Conservation (phyloP, 2,797 vertebrate species). For the Clarias platycephalus region DNA sequence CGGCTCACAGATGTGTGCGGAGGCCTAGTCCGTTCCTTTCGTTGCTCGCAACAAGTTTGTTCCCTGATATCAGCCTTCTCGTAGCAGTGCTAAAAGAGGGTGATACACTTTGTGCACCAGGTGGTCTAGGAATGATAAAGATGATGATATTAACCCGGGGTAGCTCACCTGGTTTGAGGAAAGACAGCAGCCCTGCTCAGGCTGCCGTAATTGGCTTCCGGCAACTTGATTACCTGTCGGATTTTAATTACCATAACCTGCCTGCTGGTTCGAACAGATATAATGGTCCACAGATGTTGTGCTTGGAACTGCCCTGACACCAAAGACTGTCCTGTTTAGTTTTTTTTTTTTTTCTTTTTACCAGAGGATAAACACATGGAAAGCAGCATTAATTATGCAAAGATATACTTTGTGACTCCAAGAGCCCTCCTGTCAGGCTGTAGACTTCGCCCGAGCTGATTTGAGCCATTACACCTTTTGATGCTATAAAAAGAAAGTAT, state of each 20-base stretch:
- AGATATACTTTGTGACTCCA: conserved; percentile 66
- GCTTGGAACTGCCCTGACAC: conserved; percentile 30
- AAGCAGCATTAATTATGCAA: conserved; percentile 63
- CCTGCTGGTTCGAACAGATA: conserved; percentile 45
- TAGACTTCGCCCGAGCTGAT: conserved; percentile 55
- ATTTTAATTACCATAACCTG: conserved; percentile 62
- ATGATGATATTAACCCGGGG: conserved; percentile 23
- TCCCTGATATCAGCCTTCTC: conserved; percentile 27
- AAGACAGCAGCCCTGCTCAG: conserved; percentile 42
- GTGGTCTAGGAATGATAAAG: conserved; percentile 20
- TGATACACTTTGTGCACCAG: conserved; percentile 32
- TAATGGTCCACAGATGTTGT: conserved; percentile 60
- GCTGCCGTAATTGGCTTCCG: conserved; percentile 58
- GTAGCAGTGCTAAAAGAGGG: conserved; percentile 5
- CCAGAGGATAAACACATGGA: conserved; percentile 58
- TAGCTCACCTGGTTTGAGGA: conserved; percentile 24
- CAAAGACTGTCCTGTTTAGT: conserved; percentile 40
- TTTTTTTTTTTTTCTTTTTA: conserved; percentile 16
- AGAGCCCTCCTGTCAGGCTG: conserved; percentile 53
- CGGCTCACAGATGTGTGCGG: conserved; percentile 53
- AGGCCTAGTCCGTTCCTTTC: background rate
- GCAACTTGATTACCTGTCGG: conserved; percentile 60
- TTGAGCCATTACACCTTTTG: conserved; percentile 54
- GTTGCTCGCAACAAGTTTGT: conserved; percentile 32
- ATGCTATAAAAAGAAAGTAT: conserved; percentile 62